A percentile compares a stretch with the other conserved stretches of the same genome.
phyloP scores from a whole-genome alignment of 1,140 invertebrate species.

The honey bee (Apis mellifera) region Amel_HAv3.1 CM009940.2:12302001-12302500 shows the following conservation, averaged over 20 bases:
- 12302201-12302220: conserved; percentile 24
- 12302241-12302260: background rate
- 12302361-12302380: conserved; percentile 3
- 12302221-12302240: background rate
- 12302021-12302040: conserved; percentile 15
- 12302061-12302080: conserved; percentile 14
- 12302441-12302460: too few species aligned
- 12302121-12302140: conserved; percentile 44
- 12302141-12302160: conserved; percentile 24
- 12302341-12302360: background rate
- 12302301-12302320: background rate
- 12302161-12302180: conserved; percentile 1
- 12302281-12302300: background rate
- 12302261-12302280: background rate
- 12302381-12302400: background rate
- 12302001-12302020: background rate
- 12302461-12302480: too few species aligned
- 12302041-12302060: background rate
- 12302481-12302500: background rate
- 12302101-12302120: conserved; percentile 52
- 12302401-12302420: too few species aligned
- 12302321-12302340: background rate
- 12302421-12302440: too few species aligned
- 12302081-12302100: conserved; percentile 42
- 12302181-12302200: conserved; percentile 51